These are phyloP conservation scores for Cotesia typhae DNA, from an alignment of 1,140 invertebrate genomes.

Conservation along the genomic window DNA sequence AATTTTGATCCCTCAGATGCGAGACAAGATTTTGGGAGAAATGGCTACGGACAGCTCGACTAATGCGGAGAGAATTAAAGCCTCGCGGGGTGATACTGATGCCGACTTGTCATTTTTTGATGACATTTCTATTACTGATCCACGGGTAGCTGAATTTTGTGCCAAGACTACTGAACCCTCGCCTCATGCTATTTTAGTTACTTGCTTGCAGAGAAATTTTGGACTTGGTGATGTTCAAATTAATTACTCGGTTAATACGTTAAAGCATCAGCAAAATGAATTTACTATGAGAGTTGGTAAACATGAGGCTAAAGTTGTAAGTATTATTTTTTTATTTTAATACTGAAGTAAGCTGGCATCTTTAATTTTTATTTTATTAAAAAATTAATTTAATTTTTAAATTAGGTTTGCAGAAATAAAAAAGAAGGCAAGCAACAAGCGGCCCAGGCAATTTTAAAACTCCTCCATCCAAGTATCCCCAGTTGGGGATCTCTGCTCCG, in stretches of 20 bases:
- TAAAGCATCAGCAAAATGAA: constrained; percentile 93
- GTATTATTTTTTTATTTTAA: constrained; percentile 34
- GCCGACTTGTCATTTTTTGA: constrained; percentile 84
- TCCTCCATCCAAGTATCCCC: constrained; percentile 89
- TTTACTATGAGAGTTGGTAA: constrained; percentile 95
- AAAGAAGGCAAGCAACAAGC: constrained; percentile 97
- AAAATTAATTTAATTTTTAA: neutral
- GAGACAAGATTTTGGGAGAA: constrained; percentile 75
- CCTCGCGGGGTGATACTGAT: constrained; percentile 59
- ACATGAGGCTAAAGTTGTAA: constrained; percentile 82
- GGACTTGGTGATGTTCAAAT: constrained; percentile 90
- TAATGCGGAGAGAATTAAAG: constrained; percentile 60
- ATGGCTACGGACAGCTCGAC: constrained; percentile 65
- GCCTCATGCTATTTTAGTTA: constrained; percentile 91
- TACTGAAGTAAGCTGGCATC: too few species aligned
- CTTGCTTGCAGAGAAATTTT: constrained; percentile 93
- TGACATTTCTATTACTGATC: constrained; percentile 92
- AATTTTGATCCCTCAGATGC: constrained; percentile 94
- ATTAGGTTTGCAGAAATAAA: constrained; percentile 87
- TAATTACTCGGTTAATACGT: constrained; percentile 85
- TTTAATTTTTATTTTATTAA: neutral
- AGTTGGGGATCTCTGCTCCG: constrained; percentile 95
- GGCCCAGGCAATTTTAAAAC: constrained; percentile 92
- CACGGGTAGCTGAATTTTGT: constrained; percentile 91
- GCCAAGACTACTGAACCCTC: constrained; percentile 93